A percentile compares a stretch with the other conserved stretches of the same genome.
Evolutionary conservation across 2,888 invertebrate genomes (phyloP).

Genomic region (Drosophila helvetica): DNA sequence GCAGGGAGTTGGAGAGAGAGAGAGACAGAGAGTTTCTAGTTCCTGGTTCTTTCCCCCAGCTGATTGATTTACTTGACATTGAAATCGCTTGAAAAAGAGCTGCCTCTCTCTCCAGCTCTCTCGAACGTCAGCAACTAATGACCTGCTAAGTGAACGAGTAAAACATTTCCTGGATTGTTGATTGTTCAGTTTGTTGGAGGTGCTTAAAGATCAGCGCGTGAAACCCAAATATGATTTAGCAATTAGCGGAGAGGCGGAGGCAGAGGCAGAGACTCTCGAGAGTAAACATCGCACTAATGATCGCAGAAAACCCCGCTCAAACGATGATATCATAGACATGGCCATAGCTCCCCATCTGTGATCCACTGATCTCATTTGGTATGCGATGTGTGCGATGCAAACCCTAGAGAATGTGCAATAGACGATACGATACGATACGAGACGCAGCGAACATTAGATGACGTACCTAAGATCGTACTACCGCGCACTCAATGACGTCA

Average conservation of each 20-base stretch:
- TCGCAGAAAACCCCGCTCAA: conserved; percentile 7
- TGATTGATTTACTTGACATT: not conserved
- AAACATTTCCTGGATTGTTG: conserved; percentile 27
- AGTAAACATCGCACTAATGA: conserved; percentile 26
- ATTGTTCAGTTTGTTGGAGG: conserved; percentile 4
- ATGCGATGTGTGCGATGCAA: conserved; percentile 1
- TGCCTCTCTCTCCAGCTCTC: not conserved
- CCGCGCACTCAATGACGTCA: conserved; percentile 57
- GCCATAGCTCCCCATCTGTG: not conserved
- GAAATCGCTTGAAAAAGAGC: not conserved
- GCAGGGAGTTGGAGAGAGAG: too few species aligned
- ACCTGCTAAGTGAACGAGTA: conserved; percentile 36
- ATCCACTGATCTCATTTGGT: conserved; percentile 27
- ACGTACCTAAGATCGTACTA: too few species aligned
- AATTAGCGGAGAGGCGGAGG: conserved; percentile 14
- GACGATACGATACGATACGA: not conserved
- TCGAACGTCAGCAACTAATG: conserved; percentile 12
- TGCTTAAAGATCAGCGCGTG: conserved; percentile 6
- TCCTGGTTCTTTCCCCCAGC: not conserved
- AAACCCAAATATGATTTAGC: conserved; percentile 19
- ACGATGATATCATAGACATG: conserved; percentile 16
- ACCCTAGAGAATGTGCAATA: not conserved
- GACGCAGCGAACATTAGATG: conserved; percentile 43
- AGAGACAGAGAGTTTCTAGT: not conserved
- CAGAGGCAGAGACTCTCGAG: conserved; percentile 5